phyloP scores from a whole-genome alignment of 2,113 vertebrate species.

The Eonycteris spelaea region DNA sequence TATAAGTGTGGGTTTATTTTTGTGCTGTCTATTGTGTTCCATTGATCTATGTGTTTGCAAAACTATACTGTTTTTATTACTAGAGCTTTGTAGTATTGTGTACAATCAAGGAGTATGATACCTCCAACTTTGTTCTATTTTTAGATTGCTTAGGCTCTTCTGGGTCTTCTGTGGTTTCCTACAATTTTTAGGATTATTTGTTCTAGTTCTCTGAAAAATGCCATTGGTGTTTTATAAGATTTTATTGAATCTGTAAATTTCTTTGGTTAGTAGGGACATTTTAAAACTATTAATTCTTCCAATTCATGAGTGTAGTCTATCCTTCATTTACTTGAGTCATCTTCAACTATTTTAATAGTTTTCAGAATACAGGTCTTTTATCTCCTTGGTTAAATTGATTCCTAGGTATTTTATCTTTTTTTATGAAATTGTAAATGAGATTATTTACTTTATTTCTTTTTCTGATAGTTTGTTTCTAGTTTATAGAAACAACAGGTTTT shows the following conservation, averaged over 20 bases:
- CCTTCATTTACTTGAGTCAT: not conserved
- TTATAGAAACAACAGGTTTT: not conserved
- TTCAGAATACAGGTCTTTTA: not conserved
- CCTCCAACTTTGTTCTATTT: not conserved
- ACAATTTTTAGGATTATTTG: not conserved
- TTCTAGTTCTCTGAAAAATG: not conserved
- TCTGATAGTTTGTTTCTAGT: not conserved
- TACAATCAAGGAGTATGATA: not conserved
- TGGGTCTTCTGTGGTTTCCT: not conserved
- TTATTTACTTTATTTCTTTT: not conserved
- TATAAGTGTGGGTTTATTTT: not conserved
- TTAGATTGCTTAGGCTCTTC: not conserved
- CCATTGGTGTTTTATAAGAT: not conserved
- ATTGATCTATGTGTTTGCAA: not conserved
- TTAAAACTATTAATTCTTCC: not conserved
- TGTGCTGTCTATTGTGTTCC: not conserved
- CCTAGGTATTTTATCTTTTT: not conserved
- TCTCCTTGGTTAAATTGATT: not conserved
- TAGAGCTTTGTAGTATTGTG: not conserved
- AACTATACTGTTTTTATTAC: not conserved
- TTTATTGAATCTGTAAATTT: not conserved
- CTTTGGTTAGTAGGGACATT: not conserved
- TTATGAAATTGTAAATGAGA: not conserved
- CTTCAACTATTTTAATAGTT: not conserved
- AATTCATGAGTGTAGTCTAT: not conserved